These are phyloP conservation scores for Osmerus eperlanus DNA, from an alignment of 2,113 vertebrate genomes.

Conservation along the genomic window DNA sequence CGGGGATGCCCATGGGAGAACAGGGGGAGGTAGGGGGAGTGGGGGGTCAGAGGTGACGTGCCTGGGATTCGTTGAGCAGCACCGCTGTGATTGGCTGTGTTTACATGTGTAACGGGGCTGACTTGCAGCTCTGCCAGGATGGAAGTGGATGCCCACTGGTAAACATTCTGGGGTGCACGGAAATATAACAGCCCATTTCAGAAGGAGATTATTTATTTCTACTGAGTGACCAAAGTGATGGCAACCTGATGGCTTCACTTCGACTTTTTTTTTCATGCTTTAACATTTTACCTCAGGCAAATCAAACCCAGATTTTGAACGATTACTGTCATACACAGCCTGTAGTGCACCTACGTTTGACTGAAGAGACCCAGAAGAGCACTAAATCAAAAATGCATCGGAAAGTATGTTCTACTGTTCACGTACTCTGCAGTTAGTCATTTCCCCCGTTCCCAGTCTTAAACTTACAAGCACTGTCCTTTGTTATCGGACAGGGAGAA, in stretches of 20 bases:
- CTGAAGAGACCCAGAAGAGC: no score
- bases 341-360: no score
- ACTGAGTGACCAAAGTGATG: no score
- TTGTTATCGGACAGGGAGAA: slow-evolving; percentile 2
- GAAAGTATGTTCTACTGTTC: slow-evolving; percentile 34
- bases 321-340: not conserved
- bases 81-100: slow-evolving; percentile 38
- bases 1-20: slow-evolving; percentile 25
- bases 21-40: no score
- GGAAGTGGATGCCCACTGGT: not conserved
- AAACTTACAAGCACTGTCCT: slow-evolving; percentile 46
- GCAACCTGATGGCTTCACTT: no score
- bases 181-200: not conserved
- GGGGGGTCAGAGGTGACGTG: slow-evolving; percentile 42
- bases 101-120: slow-evolving; percentile 40
- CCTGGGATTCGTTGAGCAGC: slow-evolving; percentile 47
- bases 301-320: not conserved
- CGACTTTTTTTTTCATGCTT: no score
- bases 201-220: no score
- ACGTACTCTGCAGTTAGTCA: slow-evolving; percentile 38
- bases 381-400: no score
- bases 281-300: not conserved
- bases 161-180: not conserved
- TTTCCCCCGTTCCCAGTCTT: slow-evolving; percentile 45
- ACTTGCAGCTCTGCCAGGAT: not conserved